Percentiles rank a stretch among this genome's conserved stretches.
Conservation (phyloP, 2,113 vertebrate species). For the Pseudolaguvia tuberculata region DNA sequence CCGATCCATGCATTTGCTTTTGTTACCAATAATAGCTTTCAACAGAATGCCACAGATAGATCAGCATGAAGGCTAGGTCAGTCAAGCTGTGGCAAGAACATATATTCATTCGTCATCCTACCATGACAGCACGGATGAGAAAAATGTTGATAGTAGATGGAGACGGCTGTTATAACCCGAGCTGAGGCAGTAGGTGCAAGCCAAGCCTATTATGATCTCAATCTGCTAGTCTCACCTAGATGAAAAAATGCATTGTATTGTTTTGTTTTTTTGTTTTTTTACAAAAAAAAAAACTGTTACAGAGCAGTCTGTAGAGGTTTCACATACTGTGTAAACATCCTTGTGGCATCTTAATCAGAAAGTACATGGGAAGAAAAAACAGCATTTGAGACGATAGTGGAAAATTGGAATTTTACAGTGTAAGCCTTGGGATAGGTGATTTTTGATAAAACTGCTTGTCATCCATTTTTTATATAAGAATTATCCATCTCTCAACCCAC, state of each 20-base stretch:
- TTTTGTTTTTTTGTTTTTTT: neutral
- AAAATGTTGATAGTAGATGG: neutral
- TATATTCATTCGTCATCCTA: slow-evolving; percentile 13
- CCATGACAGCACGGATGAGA: neutral
- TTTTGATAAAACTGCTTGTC: too few species aligned
- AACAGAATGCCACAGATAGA: neutral
- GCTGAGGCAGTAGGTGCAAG: neutral
- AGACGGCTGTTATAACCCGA: neutral
- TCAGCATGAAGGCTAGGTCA: neutral
- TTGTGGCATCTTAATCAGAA: neutral
- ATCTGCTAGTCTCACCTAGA: neutral
- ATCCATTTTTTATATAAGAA: too few species aligned
- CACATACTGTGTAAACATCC: neutral
- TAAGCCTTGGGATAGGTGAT: too few species aligned
- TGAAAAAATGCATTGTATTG: neutral
- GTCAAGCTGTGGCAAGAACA: neutral
- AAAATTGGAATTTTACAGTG: neutral
- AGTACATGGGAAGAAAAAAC: neutral
- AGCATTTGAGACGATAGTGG: neutral
- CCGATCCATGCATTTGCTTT: neutral
- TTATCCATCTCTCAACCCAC: too few species aligned
- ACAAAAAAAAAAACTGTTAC: too few species aligned
- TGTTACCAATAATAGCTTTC: neutral
- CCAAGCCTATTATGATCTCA: neutral
- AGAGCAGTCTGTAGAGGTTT: slow-evolving; percentile 6